Conservation (phyloP, 2,888 invertebrate genomes). For the Mactromeris polynyma region DNA sequence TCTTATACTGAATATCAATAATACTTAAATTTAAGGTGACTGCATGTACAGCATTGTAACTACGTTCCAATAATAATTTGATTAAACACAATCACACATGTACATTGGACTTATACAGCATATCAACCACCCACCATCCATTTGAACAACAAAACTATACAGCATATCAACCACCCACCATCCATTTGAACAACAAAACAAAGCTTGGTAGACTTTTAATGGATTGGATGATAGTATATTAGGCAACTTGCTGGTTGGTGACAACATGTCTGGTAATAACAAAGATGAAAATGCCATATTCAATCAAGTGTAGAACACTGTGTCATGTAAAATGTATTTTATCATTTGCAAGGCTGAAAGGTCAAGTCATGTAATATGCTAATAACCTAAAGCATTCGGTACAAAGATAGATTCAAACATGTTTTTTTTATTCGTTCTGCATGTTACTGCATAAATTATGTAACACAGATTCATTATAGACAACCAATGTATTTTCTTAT, state of each 20-base stretch:
- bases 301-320: conserved; percentile 7
- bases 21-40: too few relatives aligned
- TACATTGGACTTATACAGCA: too few relatives aligned
- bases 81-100: too few relatives aligned
- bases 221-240: not conserved
- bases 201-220: not conserved
- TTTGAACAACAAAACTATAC: conserved; percentile 5
- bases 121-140: not conserved
- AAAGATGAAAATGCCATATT: conserved; percentile 20
- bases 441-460: not conserved
- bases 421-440: not conserved
- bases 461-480: not conserved
- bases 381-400: not conserved
- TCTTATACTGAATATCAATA: too few relatives aligned
- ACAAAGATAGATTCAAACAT: not conserved
- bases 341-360: conserved; percentile 8
- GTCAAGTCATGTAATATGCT: conserved; percentile 1
- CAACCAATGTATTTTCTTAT: not conserved
- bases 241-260: not conserved
- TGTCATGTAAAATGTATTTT: conserved; percentile 7
- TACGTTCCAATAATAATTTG: too few relatives aligned
- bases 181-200: conserved; percentile 11
- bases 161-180: not conserved
- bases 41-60: too few relatives aligned
- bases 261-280: not conserved